Base-by-base conservation (phyloP, 2,888 invertebrate species). In the Mesorhabditis belari region DNA sequence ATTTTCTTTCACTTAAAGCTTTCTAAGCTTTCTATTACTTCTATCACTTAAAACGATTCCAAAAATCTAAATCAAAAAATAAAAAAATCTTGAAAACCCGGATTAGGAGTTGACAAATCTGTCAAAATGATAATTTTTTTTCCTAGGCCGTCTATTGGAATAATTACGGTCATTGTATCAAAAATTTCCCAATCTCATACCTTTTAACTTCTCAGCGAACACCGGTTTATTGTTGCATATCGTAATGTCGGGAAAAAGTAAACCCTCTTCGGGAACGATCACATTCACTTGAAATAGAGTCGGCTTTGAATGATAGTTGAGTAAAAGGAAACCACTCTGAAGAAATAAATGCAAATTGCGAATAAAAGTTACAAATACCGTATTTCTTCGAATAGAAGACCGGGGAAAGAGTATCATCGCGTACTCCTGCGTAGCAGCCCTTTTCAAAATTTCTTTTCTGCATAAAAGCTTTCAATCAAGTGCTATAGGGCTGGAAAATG, bases 281-380 rank as follows among this genome's bases (percentile, higher is more conserved):
- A 72, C 65, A 23, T 70, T 73, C 0, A 73, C 65, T 63, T 75
- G 75, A 21, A 73, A 71, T 4, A 75, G 51, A 5, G 75, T 75
- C 3, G 75, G 75, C 49, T 73, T 73, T 5, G 67, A 62, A 60
- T 75, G 71, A 60, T 74, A 75, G 27, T 69, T 65, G n/a, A 67
- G 58, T 3, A 75, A 55, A 12, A 75, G 60, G 52, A 69, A 69
- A 2, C 74, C 74, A 52, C 74, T 70, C 75, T 75, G 57, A 58
- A 66, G 59, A 26, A 17, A 17, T 24, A 25, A 26, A 26, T 53
- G n/a, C 6, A 4, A 57, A 58, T 51, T 27, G n/a, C n/a, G n/a
- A n/a, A n/a, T 19, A 24, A 4, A 28, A 27, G 49, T 49, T 44
- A n/a, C 28, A 6, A 5, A 5, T 17, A 27, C 19, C 27, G 55